Evolutionary conservation across 2,797 vertebrate species (phyloP), one percentile per base, ranked within the genome.

Genomic region (Salmo trutta): DNA sequence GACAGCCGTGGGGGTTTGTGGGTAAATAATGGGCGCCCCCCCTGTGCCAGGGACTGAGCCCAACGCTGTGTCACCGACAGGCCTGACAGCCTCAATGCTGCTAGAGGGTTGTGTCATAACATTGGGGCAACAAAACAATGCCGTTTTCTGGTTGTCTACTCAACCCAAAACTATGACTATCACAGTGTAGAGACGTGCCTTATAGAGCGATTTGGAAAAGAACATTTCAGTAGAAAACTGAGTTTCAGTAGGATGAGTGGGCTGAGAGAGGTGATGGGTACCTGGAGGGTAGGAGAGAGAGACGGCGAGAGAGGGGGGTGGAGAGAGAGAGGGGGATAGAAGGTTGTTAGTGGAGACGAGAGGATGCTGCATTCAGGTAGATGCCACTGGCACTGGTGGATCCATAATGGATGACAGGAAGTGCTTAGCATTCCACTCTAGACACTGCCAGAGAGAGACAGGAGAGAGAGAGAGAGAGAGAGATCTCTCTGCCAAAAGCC

Each of bases 401-500:
- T 86, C 83, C 54, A 82, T 91, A 85, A 91, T 88, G 81, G 89
- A 89, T 92, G 87, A 82, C 84, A 82, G 84, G 83, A 81, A 76
- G 87, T 81, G 74, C 85, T 82, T 77, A 84, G 81, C 82, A 82
- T 87, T 90, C 76, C 82, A 74, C 82, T 29, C 69, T 17, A 74
- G 77, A 36, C 74, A 27, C 17, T 3, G 77, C 74, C 51, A 31
- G 52, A 41, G 31, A 47, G 68, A 19, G 67, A 33, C 24, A 19
- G 27, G 21, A 21, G 68, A 47, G 36, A 21, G 31, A n/a, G 31
- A 21, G 69, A 53, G n/a, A n/a, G 21, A 21, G 68, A 47, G 70
- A 71, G 14, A 17, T 0, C 5, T 77, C 83, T 73, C 78, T 73
- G 82, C 88, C 83, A 88, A 70, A 75, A 87, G 77, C 73, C 59